phyloP scores from a whole-genome alignment of 37 sponge, comb jelly and placozoan genomes.

The Aplysina aerophoba region DNA sequence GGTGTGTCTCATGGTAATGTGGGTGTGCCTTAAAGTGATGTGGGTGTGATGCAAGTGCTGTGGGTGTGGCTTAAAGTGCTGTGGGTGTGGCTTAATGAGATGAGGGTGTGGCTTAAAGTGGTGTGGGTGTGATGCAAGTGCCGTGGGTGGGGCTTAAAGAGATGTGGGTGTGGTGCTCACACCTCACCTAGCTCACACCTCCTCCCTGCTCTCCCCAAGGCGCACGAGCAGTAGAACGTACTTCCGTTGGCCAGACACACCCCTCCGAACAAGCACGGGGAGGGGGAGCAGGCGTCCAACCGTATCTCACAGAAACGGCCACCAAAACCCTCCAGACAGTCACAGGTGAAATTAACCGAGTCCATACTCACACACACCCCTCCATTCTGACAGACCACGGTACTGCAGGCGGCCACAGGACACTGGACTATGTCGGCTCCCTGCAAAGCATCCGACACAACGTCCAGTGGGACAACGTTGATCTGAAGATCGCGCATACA shows the following conservation, averaged over 20 bases:
- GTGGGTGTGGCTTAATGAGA: not conserved
- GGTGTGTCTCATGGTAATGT: not conserved
- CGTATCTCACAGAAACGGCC: conserved; percentile 58
- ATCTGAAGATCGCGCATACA: conserved; percentile 51
- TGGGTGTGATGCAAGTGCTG: too few species aligned
- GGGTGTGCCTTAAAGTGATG: too few species aligned
- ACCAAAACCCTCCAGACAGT: conserved; percentile 51
- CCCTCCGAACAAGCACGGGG: conserved; percentile 52
- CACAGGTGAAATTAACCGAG: conserved; percentile 35
- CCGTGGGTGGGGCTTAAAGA: not conserved
- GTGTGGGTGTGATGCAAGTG: not conserved
- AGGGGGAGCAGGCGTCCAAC: conserved; percentile 12
- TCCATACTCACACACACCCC: conserved; percentile 45
- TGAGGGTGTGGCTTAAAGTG: not conserved
- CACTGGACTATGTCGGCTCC: conserved; percentile 40
- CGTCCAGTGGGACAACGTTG: conserved; percentile 11
- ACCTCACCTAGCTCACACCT: conserved; percentile 63
- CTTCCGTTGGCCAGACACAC: conserved; percentile 37
- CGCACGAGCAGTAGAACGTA: conserved; percentile 60
- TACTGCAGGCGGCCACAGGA: conserved; percentile 45
- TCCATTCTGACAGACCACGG: conserved; percentile 65
- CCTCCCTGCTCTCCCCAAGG: conserved; percentile 57
- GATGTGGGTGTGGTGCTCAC: not conserved
- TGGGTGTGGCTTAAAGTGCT: too few species aligned
- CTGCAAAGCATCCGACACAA: conserved; percentile 15